A percentile compares a stretch with the other conserved stretches of the same genome.
Conservation (phyloP, 2,797 vertebrate genomes). For the Leptodactylus fallax region DNA sequence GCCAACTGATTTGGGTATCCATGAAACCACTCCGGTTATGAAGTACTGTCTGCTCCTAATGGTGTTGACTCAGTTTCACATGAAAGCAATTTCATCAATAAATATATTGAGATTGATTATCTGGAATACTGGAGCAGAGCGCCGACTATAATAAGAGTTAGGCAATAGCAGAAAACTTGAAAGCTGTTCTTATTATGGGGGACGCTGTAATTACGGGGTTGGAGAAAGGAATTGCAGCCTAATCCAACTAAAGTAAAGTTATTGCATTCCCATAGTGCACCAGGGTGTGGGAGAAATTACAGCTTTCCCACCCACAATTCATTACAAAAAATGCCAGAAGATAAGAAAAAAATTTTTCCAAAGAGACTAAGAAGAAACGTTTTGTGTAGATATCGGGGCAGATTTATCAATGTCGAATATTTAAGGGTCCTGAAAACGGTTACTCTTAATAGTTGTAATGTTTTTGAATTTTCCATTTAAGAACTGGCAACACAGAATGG, state of each 20-base stretch:
- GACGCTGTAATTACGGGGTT: background rate
- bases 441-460: no score
- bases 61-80: background rate
- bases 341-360: background rate
- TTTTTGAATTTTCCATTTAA: no score
- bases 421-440: background rate
- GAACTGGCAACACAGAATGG: no score
- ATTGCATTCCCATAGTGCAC: slow-evolving; percentile 34
- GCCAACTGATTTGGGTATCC: background rate
- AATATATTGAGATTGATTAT: background rate
- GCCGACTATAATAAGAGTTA: background rate
- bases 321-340: slow-evolving; percentile 2
- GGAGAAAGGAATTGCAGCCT: background rate
- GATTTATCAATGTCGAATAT: background rate
- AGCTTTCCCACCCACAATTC: background rate
- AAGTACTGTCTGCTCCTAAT: background rate
- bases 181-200: slow-evolving; percentile 22
- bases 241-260: background rate
- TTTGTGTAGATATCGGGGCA: background rate
- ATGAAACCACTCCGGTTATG: slow-evolving; percentile 8
- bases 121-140: background rate
- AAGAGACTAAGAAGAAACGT: background rate
- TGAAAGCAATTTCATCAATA: slow-evolving; percentile 25
- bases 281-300: slow-evolving; percentile 24
- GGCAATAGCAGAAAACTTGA: slow-evolving; percentile 9